Base-by-base conservation (phyloP, 2,113 vertebrate genomes). In the Syngnathus scovelli region DNA sequence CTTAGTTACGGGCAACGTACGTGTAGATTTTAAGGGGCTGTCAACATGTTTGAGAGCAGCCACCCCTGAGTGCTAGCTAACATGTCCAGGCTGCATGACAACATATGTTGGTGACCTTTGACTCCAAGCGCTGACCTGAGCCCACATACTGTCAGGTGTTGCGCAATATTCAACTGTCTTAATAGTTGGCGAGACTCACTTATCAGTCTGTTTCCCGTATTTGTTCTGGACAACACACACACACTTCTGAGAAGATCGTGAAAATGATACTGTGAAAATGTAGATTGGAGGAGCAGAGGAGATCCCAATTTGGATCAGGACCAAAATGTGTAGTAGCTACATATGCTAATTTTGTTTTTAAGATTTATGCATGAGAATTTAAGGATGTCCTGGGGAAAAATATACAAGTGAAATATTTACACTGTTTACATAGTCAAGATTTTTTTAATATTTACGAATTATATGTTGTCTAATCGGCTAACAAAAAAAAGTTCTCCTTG, bases 51-150 rank as follows among this genome's bases (percentile, higher is more conserved):
- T 56, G 39, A 61, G 69, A 72, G 76, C 49, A 5, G 36, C 75
- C 82, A 74, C 83, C 49, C n/a, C 19, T 9, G 81, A 46, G 67
- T 69, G 52, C 68, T 23, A 27, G 52, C 68, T 23, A 27, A 63
- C 61, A 58, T 39, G 33, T 66, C 60, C 62, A 10, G 58, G 43
- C 64, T 49, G 66, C 61, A 55, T 33, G 64, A 73, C 66, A 76
- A 77, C 72, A 54, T 61, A 52, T 36, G 65, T 41, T 37, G 43
- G 70, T 70, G 78, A 65, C 74, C 78, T 79, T 66, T 66, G 70
- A 75, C 78, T 41, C 10, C 63, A 64, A 68, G 71, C 61, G 77
- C 58, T 81, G 79, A 82, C 81, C 77, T 70, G 36, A 49, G 68
- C 43, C 65, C 43, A 64, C 16, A 8, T 48, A 27, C 18, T 3